Percentiles rank a stretch among this genome's conserved stretches.
Conservation (phyloP, 2,888 invertebrate species). For the Deilephila porcellus region DNA sequence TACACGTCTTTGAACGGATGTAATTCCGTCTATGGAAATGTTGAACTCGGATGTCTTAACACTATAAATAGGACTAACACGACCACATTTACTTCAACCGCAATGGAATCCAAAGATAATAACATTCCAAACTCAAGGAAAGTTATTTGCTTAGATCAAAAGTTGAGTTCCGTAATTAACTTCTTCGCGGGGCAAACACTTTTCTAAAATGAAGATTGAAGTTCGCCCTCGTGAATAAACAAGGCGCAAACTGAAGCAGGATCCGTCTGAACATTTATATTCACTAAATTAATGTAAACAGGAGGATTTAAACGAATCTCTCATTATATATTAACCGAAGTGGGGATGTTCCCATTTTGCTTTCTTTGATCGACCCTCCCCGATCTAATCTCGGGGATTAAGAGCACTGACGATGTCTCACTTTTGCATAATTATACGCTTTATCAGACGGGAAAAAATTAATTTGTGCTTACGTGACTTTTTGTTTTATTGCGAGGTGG, state of each 20-base stretch:
- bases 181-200: constrained; percentile 30
- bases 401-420: constrained; percentile 67
- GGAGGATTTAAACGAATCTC: constrained; percentile 64
- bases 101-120: constrained; percentile 17
- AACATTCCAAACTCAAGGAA: background rate
- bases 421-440: constrained; percentile 78
- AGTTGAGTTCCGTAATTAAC: constrained; percentile 26
- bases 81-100: constrained; percentile 15
- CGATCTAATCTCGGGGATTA: constrained; percentile 71
- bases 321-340: constrained; percentile 81
- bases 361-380: constrained; percentile 73
- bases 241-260: constrained; percentile 39
- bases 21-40: background rate
- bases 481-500: constrained; percentile 39
- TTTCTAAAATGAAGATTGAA: constrained; percentile 19
- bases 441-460: constrained; percentile 70
- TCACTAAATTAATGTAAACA: constrained; percentile 79
- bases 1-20: background rate
- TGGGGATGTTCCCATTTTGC: constrained; percentile 65
- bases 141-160: constrained; percentile 23
- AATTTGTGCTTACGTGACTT: constrained; percentile 53
- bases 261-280: constrained; percentile 54
- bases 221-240: constrained; percentile 35
- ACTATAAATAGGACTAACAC: constrained; percentile 5
- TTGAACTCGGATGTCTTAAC: background rate